Conservation (phyloP, 2,113 vertebrate species). For the Neotragus moschatus region DNA sequence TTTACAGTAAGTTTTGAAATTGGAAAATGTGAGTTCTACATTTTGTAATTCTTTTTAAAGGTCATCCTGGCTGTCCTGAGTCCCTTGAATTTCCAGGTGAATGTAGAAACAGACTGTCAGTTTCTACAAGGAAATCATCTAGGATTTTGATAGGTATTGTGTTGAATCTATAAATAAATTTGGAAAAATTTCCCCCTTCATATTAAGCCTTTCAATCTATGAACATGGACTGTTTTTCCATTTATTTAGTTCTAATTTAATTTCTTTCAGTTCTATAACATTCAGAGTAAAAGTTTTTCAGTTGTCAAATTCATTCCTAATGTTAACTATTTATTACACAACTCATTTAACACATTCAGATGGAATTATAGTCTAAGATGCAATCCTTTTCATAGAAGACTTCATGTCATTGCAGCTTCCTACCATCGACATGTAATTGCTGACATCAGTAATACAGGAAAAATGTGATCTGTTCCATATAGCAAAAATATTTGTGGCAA, state of each 20-base stretch:
- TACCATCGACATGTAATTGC: background rate
- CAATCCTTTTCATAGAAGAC: background rate
- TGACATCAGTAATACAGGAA: constrained; percentile 38
- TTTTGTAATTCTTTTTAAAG: background rate
- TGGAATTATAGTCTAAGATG: background rate
- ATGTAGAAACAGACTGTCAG: background rate
- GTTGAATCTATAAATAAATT: background rate
- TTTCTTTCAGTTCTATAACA: background rate
- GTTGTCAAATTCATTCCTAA: background rate
- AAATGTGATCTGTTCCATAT: constrained; percentile 43
- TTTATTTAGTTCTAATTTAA: background rate
- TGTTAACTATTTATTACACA: background rate
- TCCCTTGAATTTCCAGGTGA: background rate
- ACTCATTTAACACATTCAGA: background rate
- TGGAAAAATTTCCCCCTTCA: background rate
- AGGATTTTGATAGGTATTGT: background rate
- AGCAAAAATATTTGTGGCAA: constrained; percentile 37
- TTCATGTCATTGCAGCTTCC: background rate
- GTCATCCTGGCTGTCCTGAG: background rate
- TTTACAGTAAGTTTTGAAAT: background rate
- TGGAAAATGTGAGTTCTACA: background rate
- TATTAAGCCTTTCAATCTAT: background rate
- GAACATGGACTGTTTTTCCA: background rate
- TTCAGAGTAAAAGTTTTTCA: constrained; percentile 13
- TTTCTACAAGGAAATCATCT: background rate